Percentiles rank a stretch among this genome's conserved stretches.
phyloP scores from a whole-genome alignment of 2,888 invertebrate genomes.

The Drosophila rubida region DNA sequence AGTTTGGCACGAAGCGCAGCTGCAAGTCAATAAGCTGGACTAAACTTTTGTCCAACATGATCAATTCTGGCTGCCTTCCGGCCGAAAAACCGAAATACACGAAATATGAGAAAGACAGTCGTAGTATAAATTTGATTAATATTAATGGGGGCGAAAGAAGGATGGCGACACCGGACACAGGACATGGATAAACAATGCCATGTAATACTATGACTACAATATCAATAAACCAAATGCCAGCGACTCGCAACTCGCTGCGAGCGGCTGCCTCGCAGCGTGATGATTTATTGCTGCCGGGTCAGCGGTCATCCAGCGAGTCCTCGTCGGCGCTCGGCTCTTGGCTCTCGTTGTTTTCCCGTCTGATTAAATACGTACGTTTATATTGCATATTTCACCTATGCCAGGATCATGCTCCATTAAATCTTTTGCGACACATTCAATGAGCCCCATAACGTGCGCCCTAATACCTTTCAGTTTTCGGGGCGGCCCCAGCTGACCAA shows the following conservation, averaged over 20 bases:
- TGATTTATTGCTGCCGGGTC: conserved; percentile 74
- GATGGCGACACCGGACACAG: conserved; percentile 3
- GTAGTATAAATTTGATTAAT: conserved; percentile 73
- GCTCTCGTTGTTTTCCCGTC: conserved; percentile 8
- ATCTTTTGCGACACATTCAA: conserved; percentile 79
- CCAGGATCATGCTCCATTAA: conserved; percentile 76
- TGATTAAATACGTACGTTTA: conserved; percentile 55
- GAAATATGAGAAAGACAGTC: conserved; percentile 19
- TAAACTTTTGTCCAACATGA: conserved; percentile 54
- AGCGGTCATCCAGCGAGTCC: conserved; percentile 19
- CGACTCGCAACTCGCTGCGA: conserved; percentile 9
- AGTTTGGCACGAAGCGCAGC: conserved; percentile 47
- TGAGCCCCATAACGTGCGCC: conserved; percentile 77
- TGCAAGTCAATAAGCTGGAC: conserved; percentile 70
- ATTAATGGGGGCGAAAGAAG: conserved; percentile 60
- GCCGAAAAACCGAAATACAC: conserved; percentile 1
- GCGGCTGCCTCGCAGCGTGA: conserved; percentile 48
- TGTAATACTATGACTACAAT: conserved; percentile 69
- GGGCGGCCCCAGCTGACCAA: conserved; percentile 14
- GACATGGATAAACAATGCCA: conserved; percentile 55
- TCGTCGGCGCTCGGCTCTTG: neutral
- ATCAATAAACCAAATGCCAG: conserved; percentile 74
- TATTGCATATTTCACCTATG: conserved; percentile 69
- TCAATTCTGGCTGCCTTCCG: conserved; percentile 49
- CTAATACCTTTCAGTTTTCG: conserved; percentile 66